Percentiles rank a stretch among this genome's conserved stretches.
phyloP scores from a whole-genome alignment of 1,140 invertebrate species.

The Cyclina sinensis region DNA sequence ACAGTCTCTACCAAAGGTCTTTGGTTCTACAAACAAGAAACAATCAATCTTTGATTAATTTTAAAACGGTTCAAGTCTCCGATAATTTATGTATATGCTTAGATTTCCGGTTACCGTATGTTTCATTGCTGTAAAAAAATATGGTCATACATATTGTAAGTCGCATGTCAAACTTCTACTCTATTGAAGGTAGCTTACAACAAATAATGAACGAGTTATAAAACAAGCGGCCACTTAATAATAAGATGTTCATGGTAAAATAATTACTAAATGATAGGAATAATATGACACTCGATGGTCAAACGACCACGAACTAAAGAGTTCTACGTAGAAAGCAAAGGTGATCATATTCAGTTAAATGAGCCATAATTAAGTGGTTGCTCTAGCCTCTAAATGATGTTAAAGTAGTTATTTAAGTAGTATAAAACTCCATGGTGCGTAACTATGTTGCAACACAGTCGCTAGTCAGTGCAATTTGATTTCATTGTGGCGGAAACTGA shows the following conservation, averaged over 20 bases:
- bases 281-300: slow-evolving; percentile 6
- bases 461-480: slow-evolving; percentile 23
- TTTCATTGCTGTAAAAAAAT: background rate
- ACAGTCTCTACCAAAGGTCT: too few species aligned
- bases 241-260: slow-evolving; percentile 26
- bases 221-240: background rate
- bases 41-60: too few species aligned
- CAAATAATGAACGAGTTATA: background rate
- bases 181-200: background rate
- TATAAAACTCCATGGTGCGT: slow-evolving; percentile 31
- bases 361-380: slow-evolving; percentile 31
- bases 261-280: slow-evolving; percentile 18
- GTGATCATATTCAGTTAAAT: slow-evolving; percentile 32
- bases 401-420: slow-evolving; percentile 49
- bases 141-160: background rate
- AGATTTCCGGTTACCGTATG: background rate
- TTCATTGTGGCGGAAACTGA: slow-evolving; percentile 55
- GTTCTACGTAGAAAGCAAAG: background rate
- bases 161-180: background rate
- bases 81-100: too few species aligned
- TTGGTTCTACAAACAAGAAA: too few species aligned
- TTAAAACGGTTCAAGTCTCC: too few species aligned
- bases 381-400: slow-evolving; percentile 30
- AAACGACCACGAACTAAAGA: slow-evolving; percentile 5
- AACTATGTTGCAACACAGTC: slow-evolving; percentile 41